Percentiles rank a stretch among this genome's conserved stretches.
Conservation (phyloP, 64 coral and sea anemone species). For the Dendronephthya gigantea region DNA sequence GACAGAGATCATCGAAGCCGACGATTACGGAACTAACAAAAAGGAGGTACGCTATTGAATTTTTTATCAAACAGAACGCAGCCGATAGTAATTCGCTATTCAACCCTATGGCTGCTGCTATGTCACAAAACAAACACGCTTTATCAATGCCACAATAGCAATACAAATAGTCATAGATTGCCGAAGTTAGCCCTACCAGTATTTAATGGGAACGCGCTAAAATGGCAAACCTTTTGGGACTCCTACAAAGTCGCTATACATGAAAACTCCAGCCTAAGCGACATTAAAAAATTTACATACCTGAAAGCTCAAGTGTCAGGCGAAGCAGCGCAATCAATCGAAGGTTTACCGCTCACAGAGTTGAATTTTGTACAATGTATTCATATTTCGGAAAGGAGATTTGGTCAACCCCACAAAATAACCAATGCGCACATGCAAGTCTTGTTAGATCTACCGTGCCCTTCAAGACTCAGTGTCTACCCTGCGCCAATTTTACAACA, state of each 20-base stretch:
- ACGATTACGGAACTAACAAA: no score
- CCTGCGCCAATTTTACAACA: neutral
- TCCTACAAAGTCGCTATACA: conserved; percentile 29
- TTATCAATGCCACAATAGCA: neutral
- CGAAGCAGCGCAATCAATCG: conserved; percentile 15
- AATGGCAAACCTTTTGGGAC: conserved; percentile 44
- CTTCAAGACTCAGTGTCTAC: neutral
- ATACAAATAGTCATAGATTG: neutral
- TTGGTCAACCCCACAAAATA: no score
- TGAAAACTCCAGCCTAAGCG: conserved; percentile 5
- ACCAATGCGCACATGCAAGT: no score
- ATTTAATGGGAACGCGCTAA: conserved; percentile 8
- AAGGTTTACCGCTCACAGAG: conserved; percentile 5
- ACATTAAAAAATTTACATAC: conserved; percentile 40
- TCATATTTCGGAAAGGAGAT: conserved; percentile 11
- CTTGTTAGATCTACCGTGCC: no score
- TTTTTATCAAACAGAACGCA: no score
- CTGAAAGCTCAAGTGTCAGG: conserved; percentile 27
- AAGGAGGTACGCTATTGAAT: no score
- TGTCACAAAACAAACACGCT: neutral
- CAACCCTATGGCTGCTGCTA: no score
- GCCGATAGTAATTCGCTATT: no score
- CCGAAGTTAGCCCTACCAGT: neutral
- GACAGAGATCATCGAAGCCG: neutral
- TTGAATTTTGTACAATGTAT: no score